Evolutionary conservation across 2,888 invertebrate species (phyloP), one percentile per base, ranked within the genome.

Genomic region (Mimas tiliae): DNA sequence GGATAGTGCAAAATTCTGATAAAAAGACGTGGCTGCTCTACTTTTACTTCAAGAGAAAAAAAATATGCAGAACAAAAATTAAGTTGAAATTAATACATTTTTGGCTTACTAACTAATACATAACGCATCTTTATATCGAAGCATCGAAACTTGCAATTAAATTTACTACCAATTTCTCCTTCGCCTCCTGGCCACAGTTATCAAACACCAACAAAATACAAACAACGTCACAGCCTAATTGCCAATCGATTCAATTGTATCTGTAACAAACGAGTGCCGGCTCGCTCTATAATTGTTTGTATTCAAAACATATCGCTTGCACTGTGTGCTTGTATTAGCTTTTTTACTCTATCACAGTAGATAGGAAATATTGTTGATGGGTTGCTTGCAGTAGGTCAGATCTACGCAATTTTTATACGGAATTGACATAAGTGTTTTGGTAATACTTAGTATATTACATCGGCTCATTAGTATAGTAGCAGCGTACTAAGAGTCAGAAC

Each of bases 291-390:
- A 58, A 58, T 58, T 58, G 58, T 58, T 58, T 58, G 42, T 58
- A 58, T 58, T 58, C 58, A 58, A 58, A 58, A 58, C 58, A 58
- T 42, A 58, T 58, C 42, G 58, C 58, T 58, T 42, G 58, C 58
- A 38, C 58, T 55, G 55, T 16, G 34, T 34, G 55, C 38, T 1
- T 42, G 38, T 42, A 21, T 42, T 58, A 58, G 42, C 58, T 42
- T 58, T 58, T 58, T 58, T 58, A 42, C 42, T 42, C 42, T 1
- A n/a, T n/a, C 42, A 58, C 38, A 55, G 38, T 58, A 42, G 42
- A 58, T 58, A 58, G 19, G 1, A 11, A 42, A 1, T 16, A 50
- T 9, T 19, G 38, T 34, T n/a, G 19, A 11, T 19, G 33, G 21
- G 38, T 19, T 42, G 21, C 0, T 6, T 6, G 42, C 42, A 58